phyloP scores from a whole-genome alignment of 2,888 invertebrate genomes.

The Xestoiulus laeticollis region DNA sequence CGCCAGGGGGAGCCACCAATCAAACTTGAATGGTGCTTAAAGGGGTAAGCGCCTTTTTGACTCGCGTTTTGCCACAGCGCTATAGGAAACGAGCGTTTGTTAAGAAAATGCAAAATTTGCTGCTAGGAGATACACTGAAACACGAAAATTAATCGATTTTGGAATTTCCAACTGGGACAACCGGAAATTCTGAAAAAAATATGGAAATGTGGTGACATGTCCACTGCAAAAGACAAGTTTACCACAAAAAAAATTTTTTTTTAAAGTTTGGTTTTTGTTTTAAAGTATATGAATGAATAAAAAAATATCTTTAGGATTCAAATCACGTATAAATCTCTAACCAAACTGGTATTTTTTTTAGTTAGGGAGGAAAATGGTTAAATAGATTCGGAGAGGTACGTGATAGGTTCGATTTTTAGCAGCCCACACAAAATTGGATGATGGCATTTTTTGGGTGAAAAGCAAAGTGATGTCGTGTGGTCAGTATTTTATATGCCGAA shows the following conservation, averaged over 20 bases:
- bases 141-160: not conserved
- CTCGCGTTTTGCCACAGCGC: constrained; percentile 1
- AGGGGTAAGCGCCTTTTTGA: constrained; percentile 44
- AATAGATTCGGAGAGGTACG: not conserved
- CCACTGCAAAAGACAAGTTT: no score
- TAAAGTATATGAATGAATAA: not conserved
- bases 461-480: not conserved
- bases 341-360: not conserved
- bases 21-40: not conserved
- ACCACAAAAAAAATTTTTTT: no score
- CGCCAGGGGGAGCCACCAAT: constrained; percentile 28
- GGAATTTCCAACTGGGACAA: not conserved
- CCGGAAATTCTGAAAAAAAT: not conserved
- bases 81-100: constrained; percentile 48
- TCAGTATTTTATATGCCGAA: not conserved
- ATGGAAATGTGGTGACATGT: not conserved
- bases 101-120: not conserved
- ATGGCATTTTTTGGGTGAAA: not conserved
- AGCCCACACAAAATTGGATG: not conserved
- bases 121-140: not conserved
- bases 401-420: not conserved
- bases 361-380: not conserved
- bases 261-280: no score
- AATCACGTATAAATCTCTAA: not conserved
- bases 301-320: not conserved